Evolutionary conservation across 2,888 invertebrate genomes (phyloP), one percentile per base, ranked within the genome.

Genomic region (Idaea biselata): DNA sequence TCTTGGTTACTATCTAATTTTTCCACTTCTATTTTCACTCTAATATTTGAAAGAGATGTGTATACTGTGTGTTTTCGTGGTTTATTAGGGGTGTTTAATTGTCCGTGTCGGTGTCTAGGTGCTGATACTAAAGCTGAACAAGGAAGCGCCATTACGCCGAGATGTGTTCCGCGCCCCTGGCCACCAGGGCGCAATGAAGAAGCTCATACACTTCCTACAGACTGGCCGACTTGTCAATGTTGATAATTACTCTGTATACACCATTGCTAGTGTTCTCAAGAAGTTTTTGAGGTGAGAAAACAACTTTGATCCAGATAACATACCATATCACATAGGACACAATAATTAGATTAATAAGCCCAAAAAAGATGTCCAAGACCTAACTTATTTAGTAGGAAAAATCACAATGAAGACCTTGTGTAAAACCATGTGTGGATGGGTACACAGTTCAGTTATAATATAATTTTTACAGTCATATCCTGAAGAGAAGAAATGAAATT

Each of bases 221-320:
- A 96, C 97, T 66, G 98, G 98, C 55, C 94, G 97, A 61, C 93
- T 98, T 73, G 97, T 98, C 64, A 98, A 98, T 89, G 97, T 98
- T 81, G 97, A 97, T 84, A 98, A 98, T 87, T 98, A 97, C 88
- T 98, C 97, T 69, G 98, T 99, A 68, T 99, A 99, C 89, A 99
- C 99, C 31, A 98, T 99, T 80, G 99, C 99, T 64, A 99, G 99
- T 88, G 99, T 99, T 66, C 94, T 99, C 69, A 99, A 99, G 93
- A 99, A 99, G 92, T 99, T 99, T 92, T 94, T 99, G 63, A 94
- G 93, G 93, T 93, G 73, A 78, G 75, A 60, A 2, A 44, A 14
- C 44, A 7, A 44, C 44, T 44, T 3, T 25, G 25, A 25, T 25
- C 25, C 25, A 25, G 25, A 25, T 25, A 25, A 25, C 25, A 3